A percentile compares a stretch with the other conserved stretches of the same genome.
phyloP scores from a whole-genome alignment of 2,888 invertebrate genomes.

The Melangyna quadrimaculata region DNA sequence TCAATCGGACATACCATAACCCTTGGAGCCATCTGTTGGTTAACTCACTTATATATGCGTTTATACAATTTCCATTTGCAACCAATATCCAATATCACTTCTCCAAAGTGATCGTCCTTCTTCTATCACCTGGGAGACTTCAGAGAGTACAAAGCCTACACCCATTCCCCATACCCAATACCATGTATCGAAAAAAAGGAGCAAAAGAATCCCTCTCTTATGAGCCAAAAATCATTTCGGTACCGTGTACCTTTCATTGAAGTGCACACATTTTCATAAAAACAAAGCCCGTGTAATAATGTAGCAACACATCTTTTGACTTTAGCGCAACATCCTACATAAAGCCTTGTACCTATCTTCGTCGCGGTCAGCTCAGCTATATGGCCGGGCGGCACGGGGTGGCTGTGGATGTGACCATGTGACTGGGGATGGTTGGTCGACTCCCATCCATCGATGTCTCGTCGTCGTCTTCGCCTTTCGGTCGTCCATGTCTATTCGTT shows the following conservation, averaged over 20 bases:
- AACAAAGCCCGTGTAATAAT: slow-evolving; percentile 72
- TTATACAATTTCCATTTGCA: slow-evolving; percentile 41
- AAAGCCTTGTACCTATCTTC: neutral
- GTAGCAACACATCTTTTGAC: slow-evolving; percentile 72
- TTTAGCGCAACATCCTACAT: slow-evolving; percentile 71
- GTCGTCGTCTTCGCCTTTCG: slow-evolving; percentile 9
- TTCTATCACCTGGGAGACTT: neutral
- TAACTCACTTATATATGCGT: slow-evolving; percentile 34
- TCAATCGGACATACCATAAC: neutral
- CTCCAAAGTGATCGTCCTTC: slow-evolving; percentile 30
- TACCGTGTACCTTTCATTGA: slow-evolving; percentile 69
- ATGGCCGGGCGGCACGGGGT: neutral
- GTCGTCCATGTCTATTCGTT: neutral
- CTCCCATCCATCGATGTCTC: slow-evolving; percentile 68
- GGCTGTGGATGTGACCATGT: too few species aligned
- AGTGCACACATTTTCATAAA: slow-evolving; percentile 72
- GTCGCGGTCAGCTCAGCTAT: neutral
- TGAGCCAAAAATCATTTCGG: slow-evolving; percentile 64
- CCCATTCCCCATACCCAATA: neutral
- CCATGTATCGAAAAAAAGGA: neutral
- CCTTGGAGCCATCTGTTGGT: slow-evolving; percentile 45
- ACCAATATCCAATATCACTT: slow-evolving; percentile 61
- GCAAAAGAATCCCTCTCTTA: slow-evolving; percentile 15
- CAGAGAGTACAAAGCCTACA: slow-evolving; percentile 7
- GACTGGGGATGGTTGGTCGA: slow-evolving; percentile 16